Evolutionary conservation across 2,888 invertebrate species (phyloP).

Genomic region (Pinctada fucata): DNA sequence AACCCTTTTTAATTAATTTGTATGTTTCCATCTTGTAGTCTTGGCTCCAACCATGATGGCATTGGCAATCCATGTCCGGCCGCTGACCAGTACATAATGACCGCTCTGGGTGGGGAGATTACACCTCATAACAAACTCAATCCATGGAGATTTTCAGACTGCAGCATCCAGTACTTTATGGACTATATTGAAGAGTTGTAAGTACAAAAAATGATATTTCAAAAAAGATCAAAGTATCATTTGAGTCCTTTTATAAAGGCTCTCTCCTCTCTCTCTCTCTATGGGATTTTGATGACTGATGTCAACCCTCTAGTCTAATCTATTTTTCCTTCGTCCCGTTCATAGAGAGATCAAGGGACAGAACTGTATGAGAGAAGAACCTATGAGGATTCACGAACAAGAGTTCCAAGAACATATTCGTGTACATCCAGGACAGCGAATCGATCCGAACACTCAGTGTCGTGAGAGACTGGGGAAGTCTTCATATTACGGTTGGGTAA

Average conservation of each 20-base stretch:
- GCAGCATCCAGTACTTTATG: conserved; percentile 21
- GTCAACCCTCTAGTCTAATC: no score
- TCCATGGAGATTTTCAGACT: conserved; percentile 38
- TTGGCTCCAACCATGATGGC: conserved; percentile 39
- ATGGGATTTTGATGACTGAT: no score
- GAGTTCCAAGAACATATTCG: conserved; percentile 25
- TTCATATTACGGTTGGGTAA: conserved; percentile 41
- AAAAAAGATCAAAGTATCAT: no score
- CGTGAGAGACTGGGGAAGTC: conserved; percentile 20
- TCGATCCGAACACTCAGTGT: conserved; percentile 36
- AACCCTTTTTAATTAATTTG: neutral
- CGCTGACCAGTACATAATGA: conserved; percentile 34
- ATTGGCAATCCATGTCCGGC: conserved; percentile 24
- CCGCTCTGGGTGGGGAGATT: conserved; percentile 30
- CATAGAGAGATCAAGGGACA: conserved; percentile 15
- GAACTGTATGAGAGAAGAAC: conserved; percentile 33
- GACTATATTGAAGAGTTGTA: conserved; percentile 28
- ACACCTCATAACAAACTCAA: conserved; percentile 22
- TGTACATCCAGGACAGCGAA: conserved; percentile 27
- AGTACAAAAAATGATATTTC: neutral
- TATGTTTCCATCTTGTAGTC: conserved; percentile 20
- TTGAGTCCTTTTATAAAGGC: no score
- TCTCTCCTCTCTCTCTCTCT: no score
- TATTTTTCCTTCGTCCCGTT: neutral
- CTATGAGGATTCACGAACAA: conserved; percentile 22